phyloP scores from a whole-genome alignment of 2,888 invertebrate genomes.

The Lasioglossum zephyrum region DNA sequence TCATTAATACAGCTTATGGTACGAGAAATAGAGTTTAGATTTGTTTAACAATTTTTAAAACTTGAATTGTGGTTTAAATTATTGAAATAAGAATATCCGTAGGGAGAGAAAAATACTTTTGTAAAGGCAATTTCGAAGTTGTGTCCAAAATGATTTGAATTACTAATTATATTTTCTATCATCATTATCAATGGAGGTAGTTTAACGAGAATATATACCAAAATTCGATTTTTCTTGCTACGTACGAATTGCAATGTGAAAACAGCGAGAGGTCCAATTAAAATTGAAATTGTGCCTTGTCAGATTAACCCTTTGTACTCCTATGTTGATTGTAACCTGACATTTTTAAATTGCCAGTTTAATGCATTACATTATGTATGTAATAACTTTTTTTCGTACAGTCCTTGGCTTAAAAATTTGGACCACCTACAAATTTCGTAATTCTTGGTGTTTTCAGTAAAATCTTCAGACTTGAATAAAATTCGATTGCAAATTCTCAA shows the following conservation, averaged over 20 bases:
- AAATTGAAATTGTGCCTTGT: neutral
- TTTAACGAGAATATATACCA: too few species aligned
- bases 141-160: neutral
- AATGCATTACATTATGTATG: neutral
- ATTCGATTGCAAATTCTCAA: too few species aligned
- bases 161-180: neutral
- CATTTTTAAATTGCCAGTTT: neutral
- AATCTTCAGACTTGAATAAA: too few species aligned
- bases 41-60: too few species aligned
- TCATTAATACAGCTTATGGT: neutral
- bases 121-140: neutral
- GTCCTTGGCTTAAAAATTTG: neutral
- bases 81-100: too few species aligned
- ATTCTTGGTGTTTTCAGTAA: too few species aligned
- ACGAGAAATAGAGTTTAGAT: too few species aligned
- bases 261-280: too few species aligned
- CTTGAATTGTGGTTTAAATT: too few species aligned
- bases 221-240: too few species aligned
- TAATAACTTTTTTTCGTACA: neutral
- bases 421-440: neutral
- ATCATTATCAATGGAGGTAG: neutral
- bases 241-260: too few species aligned
- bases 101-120: neutral
- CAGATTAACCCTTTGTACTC: neutral
- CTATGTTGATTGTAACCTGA: neutral